Base-by-base conservation (phyloP, 2,888 invertebrate genomes). In the Meganola albula region DNA sequence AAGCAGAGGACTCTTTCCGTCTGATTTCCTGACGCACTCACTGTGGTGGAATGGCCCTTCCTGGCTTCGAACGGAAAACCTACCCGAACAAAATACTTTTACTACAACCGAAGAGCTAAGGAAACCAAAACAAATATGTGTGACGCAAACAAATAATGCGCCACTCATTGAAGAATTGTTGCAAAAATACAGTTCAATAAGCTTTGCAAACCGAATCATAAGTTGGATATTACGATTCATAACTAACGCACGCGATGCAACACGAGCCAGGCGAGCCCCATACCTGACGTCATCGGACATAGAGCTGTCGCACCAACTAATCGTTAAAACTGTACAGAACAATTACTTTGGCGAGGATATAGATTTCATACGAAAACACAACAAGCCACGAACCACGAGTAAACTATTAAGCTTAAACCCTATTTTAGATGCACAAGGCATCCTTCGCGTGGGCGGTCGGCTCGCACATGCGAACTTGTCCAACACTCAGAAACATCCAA, bases 1-100 rank as follows among this genome's bases (percentile, higher is more conserved):
- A n/a, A 25, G 28, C 2, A 12, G 28, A n/a, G 34, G 28, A 4
- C n/a, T 34, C 8, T 12, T 10, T 6, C 29, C 34, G 1, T 9
- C 21, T 4, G 20, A 29, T 29, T 20, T 34, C 10, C 10, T 29
- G 4, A 14, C 10, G n/a, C 25, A 21, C 9, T 10, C 24, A 4
- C 28, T 34, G 8, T 29, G 34, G 34, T 34, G 34, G 34, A 8
- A 29, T 1, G 34, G 34, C 2, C 34, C 34, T 1, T 5, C 7
- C 11, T 32, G 27, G 25, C 2, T 22, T 12, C 24, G 18, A 27
- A 10, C 27, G 12, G 10, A 28, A 7, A 12, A 12, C 28, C n/a
- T n/a, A n/a, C n/a, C n/a, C n/a, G n/a, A n/a, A n/a, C n/a, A n/a
- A n/a, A n/a, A n/a, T n/a, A n/a, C n/a, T n/a, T n/a, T n/a, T n/a